phyloP scores from a whole-genome alignment of 2,797 vertebrate species.

The Enteromius trimaculatus region DNA sequence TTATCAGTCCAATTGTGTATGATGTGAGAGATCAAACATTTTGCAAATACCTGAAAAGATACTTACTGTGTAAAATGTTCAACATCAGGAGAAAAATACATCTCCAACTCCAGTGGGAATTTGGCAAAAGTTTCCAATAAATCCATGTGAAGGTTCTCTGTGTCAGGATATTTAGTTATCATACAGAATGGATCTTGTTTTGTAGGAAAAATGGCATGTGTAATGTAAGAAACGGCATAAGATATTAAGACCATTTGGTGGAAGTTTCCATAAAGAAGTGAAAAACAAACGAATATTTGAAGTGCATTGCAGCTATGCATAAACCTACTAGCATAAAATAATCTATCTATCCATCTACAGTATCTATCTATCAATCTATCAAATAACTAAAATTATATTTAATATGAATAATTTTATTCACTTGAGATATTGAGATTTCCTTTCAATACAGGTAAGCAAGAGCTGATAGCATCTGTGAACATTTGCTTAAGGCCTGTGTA shows the following conservation, averaged over 20 bases:
- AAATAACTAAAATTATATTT: no score
- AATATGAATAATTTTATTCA: no score
- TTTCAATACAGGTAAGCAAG: no score
- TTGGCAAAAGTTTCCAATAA: not conserved
- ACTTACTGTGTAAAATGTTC: conserved; percentile 56
- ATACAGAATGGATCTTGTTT: not conserved
- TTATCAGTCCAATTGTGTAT: conserved; percentile 77
- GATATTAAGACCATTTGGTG: not conserved
- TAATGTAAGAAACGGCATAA: not conserved
- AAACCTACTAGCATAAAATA: not conserved
- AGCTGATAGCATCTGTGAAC: no score
- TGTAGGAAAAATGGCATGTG: not conserved
- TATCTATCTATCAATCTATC: no score
- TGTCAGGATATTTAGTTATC: not conserved
- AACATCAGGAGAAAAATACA: not conserved
- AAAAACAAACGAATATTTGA: not conserved
- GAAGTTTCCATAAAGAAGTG: not conserved
- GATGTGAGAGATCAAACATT: conserved; percentile 73
- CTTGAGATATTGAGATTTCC: no score
- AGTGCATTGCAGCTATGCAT: not conserved
- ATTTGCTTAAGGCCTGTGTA: no score
- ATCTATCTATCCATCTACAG: no score
- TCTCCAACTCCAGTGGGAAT: not conserved
- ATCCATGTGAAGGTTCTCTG: no score
- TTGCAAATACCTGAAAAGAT: conserved; percentile 67